Base-by-base conservation (phyloP, 2,113 vertebrate genomes). In the Tetrax tetrax region DNA sequence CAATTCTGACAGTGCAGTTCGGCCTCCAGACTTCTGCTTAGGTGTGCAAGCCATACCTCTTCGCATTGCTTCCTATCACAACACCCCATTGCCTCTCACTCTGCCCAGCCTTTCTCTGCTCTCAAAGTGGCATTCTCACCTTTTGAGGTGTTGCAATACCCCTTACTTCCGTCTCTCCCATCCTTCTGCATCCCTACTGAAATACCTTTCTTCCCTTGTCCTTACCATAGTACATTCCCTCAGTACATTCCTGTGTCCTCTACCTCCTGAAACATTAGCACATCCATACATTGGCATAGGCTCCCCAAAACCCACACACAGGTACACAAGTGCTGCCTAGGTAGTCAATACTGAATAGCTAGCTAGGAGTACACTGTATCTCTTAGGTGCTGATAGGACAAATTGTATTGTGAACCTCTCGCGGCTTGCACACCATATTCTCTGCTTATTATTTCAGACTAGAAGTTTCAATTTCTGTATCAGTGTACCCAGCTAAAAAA, bases 121-220 rank as follows among this genome's bases (percentile, higher is more conserved):
- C 43, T 75, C 35, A 19, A 65, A 33, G 15, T 16, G 37, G 51
- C 7, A 75, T 9, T 56, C 64, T 50, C 12, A 10, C 28, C 27
- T 83, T 77, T 9, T 28, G n/a, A 92, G 37, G 13, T 57, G 59
- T 7, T 80, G 41, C 57, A 68, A 60, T 13, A 84, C 16, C 9
- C 23, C 7, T 35, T 25, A 35, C 29, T 43, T 83, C 7, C 0
- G 0, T 17, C 61, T 10, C 20, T 84, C 20, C 20, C n/a, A 74
- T 20, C n/a, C 48, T 69, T 50, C 28, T 2, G 2, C 28, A 69
- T 15, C 33, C 35, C 21, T 65, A 64, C 4, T 20, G 37, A 64
- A 85, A 88, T 7, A 91, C 5, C 8, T 51, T 78, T 90, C 28
- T 33, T 64, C 50, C 19, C 31, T 63, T 47, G 24, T n/a, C 41